These are phyloP conservation scores for Atta texana DNA, from an alignment of 1,140 invertebrate genomes.

Conservation along the genomic window DNA sequence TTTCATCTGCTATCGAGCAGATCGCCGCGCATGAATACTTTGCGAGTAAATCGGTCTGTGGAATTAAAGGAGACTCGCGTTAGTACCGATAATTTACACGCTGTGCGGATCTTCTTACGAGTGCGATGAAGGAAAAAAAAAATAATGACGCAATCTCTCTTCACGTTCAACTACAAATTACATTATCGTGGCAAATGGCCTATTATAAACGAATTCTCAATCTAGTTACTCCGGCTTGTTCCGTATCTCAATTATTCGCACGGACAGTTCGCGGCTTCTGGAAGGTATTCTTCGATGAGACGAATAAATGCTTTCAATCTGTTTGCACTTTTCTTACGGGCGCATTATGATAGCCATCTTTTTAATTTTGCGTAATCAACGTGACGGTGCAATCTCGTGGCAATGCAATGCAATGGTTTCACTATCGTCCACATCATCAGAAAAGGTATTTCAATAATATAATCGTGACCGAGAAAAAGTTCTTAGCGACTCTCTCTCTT, in stretches of 20 bases:
- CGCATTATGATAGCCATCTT: constrained; percentile 40
- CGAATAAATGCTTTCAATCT: constrained; percentile 49
- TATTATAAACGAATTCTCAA: constrained; percentile 54
- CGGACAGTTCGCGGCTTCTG: constrained; percentile 54
- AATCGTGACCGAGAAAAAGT: constrained; percentile 20
- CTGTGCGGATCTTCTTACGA: constrained; percentile 15
- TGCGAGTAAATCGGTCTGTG: constrained; percentile 47
- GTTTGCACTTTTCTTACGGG: constrained; percentile 41
- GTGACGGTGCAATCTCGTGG: constrained; percentile 30
- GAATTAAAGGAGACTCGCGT: constrained; percentile 57
- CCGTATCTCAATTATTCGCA: constrained; percentile 54
- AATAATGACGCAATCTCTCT: constrained; percentile 26
- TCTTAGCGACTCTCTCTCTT: not conserved
- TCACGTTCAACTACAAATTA: constrained; percentile 47
- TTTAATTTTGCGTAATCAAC: constrained; percentile 56
- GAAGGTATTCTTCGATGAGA: constrained; percentile 23
- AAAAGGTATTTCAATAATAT: constrained; percentile 39
- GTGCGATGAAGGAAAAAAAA: constrained; percentile 2
- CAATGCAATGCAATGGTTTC: constrained; percentile 4
- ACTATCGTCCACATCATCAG: constrained; percentile 9
- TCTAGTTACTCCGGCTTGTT: constrained; percentile 45
- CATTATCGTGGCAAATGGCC: constrained; percentile 56
- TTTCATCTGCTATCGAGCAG: constrained; percentile 48
- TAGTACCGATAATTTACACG: constrained; percentile 55
- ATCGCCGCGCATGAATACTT: constrained; percentile 27